Evolutionary conservation across 2,113 vertebrate genomes (phyloP), one percentile per base, ranked within the genome.

Genomic region (Typhlomys cinereus): DNA sequence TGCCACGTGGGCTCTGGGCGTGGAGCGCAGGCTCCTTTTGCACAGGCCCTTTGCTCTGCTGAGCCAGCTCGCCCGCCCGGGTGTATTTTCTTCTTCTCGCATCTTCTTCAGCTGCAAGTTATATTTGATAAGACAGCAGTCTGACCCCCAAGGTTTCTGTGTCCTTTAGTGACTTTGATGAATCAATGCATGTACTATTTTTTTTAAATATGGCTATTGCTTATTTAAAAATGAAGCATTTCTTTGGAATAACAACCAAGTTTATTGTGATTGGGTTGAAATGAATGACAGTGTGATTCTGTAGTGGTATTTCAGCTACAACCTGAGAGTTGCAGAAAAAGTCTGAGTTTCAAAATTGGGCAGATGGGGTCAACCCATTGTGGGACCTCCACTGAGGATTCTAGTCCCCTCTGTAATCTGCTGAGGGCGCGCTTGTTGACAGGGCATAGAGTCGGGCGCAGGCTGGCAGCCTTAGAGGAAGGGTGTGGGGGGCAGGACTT

Each of bases 391-490:
- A 21, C 34, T 57, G 50, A 41, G 64, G 34, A 27, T 14, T 59
- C 39, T 34, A 54, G 17, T 4, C 83, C 57, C 27, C 52, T 25
- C 21, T 3, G 5, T 39, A 39, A 12, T 50, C 90, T 70, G 12
- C 86, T 4, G 5, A 59, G 31, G 34, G 54, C 66, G 50, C 6
- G 23, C 39, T 61, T 20, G 7, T 25, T 7, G 86, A 88, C 39
- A 52, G 9, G 2, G 4, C 1, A 12, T 0, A 29, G 50, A n/a
- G 44, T 5, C 0, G 3, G 25, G 59, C n/a, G 1, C 44, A 48
- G 52, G 10, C 29, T 14, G 44, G 70, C 20, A 34, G 57, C 64
- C 12, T 57, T 21, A 12, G 31, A 6, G 61, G 25, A n/a, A 9
- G 50, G 2, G 0, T 11, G 7, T n/a, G 46, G 20, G 13, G 15